A percentile compares a stretch with the other conserved stretches of the same genome.
Evolutionary conservation across 2,888 invertebrate genomes (phyloP).

Genomic region (Apoderus coryli): DNA sequence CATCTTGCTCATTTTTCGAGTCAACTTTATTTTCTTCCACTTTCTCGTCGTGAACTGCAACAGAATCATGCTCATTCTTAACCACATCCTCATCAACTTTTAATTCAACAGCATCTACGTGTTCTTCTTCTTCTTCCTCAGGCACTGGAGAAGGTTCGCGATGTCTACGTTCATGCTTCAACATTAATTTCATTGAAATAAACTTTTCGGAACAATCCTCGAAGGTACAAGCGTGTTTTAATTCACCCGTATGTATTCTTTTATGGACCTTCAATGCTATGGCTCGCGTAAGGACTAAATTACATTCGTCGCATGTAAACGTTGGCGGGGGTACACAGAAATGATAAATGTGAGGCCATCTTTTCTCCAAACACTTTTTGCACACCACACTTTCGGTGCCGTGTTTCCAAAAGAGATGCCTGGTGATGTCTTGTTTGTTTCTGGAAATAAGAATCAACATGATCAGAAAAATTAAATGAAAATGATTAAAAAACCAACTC

Average conservation of each 20-base stretch:
- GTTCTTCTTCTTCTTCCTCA: constrained; percentile 14
- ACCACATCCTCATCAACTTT: constrained; percentile 16
- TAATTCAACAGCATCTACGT: constrained; percentile 16
- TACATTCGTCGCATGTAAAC: constrained; percentile 72
- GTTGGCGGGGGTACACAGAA: constrained; percentile 70
- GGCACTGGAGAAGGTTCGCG: constrained; percentile 29
- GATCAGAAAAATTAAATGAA: no score
- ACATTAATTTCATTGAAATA: constrained; percentile 63
- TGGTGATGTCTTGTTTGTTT: constrained; percentile 76
- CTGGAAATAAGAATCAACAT: constrained; percentile 28
- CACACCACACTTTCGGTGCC: constrained; percentile 78
- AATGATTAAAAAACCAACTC: background rate
- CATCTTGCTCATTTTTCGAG: constrained; percentile 26
- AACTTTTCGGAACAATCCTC: constrained; percentile 60
- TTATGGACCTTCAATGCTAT: constrained; percentile 74
- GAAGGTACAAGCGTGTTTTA: constrained; percentile 57
- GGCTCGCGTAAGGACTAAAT: constrained; percentile 56
- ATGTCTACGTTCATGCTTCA: constrained; percentile 56
- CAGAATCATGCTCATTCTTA: constrained; percentile 16
- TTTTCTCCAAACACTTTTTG: constrained; percentile 74
- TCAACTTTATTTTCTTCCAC: constrained; percentile 22
- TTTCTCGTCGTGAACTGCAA: constrained; percentile 21
- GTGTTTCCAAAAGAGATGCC: constrained; percentile 86
- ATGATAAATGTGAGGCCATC: constrained; percentile 86
- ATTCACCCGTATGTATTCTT: constrained; percentile 53